Percentiles rank a stretch among this genome's conserved stretches.
phyloP scores from a whole-genome alignment of 2,113 vertebrate species.

The Ceratotherium simum region DNA sequence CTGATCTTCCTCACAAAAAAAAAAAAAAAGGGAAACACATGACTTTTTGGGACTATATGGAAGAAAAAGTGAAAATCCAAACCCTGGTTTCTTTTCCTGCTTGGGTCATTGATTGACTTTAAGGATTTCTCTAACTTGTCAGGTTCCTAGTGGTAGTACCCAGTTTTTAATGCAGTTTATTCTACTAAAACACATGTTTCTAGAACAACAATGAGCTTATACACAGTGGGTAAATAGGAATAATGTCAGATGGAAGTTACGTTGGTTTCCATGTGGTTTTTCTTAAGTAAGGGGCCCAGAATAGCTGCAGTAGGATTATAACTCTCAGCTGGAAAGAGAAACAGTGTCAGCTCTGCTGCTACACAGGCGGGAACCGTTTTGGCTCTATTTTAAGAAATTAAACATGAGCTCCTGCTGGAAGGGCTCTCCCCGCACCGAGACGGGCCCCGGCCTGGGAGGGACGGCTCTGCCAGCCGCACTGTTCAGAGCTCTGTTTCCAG shows the following conservation, averaged over 20 bases:
- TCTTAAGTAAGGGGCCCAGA: neutral
- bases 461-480: neutral
- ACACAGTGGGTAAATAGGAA: neutral
- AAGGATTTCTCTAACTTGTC: constrained; percentile 2
- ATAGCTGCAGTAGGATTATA: neutral
- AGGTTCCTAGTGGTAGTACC: neutral
- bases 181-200: neutral
- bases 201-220: neutral
- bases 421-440: neutral
- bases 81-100: neutral
- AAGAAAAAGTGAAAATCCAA: constrained; percentile 16
- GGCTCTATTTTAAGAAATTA: neutral
- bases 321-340: neutral
- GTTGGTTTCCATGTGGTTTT: neutral
- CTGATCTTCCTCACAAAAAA: too few relatives aligned
- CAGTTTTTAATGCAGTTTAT: neutral
- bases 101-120: neutral
- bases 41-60: neutral
- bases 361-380: neutral
- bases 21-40: neutral
- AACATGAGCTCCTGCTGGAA: neutral
- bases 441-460: too few relatives aligned
- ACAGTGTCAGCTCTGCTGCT: neutral
- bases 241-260: neutral
- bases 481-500: neutral